A percentile compares a stretch with the other conserved stretches of the same genome.
These are phyloP conservation scores for Chlamydotis undulata DNA, from an alignment of 2,113 vertebrate species.

Conservation along the genomic window DNA sequence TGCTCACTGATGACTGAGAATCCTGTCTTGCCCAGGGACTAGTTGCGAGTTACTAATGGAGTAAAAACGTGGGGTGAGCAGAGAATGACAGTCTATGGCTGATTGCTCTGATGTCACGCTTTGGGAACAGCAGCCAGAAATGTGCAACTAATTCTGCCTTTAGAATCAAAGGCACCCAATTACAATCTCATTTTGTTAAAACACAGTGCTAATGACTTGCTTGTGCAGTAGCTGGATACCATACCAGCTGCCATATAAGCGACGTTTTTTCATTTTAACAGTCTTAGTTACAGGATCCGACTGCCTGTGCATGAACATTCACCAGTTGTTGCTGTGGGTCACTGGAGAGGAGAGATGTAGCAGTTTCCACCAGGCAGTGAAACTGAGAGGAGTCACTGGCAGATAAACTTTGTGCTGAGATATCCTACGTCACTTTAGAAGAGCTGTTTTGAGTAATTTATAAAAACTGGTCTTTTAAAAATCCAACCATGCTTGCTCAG, in stretches of 20 bases:
- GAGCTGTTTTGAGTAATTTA: not conserved
- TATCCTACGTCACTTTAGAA: not conserved
- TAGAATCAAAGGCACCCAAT: slow-evolving; percentile 46
- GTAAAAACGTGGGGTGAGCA: slow-evolving; percentile 18
- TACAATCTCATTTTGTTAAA: slow-evolving; percentile 56
- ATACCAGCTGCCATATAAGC: not conserved
- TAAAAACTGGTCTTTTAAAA: not conserved
- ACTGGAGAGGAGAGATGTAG: not conserved
- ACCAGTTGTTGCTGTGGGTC: not conserved
- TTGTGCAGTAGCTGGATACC: slow-evolving; percentile 45
- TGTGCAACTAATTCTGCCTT: slow-evolving; percentile 50
- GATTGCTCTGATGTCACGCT: slow-evolving; percentile 37
- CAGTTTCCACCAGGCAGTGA: not conserved
- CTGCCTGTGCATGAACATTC: not conserved
- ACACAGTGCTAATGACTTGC: slow-evolving; percentile 31
- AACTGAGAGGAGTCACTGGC: not conserved
- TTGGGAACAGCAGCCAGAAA: slow-evolving; percentile 46
- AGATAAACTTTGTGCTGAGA: not conserved
- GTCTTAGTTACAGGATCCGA: not conserved
- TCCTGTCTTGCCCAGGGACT: not conserved
- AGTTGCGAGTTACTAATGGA: not conserved
- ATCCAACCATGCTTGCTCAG: not conserved
- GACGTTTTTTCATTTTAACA: slow-evolving; percentile 12
- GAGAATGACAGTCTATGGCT: not conserved
- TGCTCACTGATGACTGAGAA: slow-evolving; percentile 19